Base-by-base conservation (phyloP, 2,888 invertebrate genomes). In the Drosophila algonquin region DNA sequence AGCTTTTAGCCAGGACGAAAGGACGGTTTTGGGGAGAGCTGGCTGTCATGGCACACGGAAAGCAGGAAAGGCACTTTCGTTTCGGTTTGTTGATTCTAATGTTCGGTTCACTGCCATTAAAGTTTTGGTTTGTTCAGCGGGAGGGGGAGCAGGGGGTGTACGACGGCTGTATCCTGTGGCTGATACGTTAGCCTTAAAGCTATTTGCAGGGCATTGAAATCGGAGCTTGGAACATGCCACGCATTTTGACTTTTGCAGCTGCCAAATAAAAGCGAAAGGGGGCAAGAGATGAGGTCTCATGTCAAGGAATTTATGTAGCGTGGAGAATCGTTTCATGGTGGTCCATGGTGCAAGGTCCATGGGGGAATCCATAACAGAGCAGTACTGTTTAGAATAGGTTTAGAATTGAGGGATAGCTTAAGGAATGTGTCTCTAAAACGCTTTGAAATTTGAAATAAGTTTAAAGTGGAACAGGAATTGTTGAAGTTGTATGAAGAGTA, bases 211-310 rank as follows among this genome's bases (percentile, higher is more conserved):
- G 59, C 73, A 84, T 67, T 77, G 81, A 79, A 83, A 87, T 81
- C 81, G 68, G 76, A 81, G 82, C 81, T 59, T 65, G 51, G 32
- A 53, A 77, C 70, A 77, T 54, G 77, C 79, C 79, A 79, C 74
- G 79, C 77, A 81, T 67, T 73, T 84, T 84, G 84, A 84, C 84
- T 84, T 79, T 77, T 81, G 67, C 75, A 81, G 79, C 84, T 82
- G 83, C 75, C 62, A 24, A 35, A 35, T 3, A 44, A 48, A 55
- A 18, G 21, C 16, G 24, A 48, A 55, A 18, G 30, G 21, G 24
- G 32, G n/a, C 21, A 65, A 44, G 65, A 67, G 44, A 12, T 56
- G 54, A 4, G 40, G 40, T 32, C 56, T n/a, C 24, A 27, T 65
- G 67, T 67, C 67, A 50, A 24, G 57, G 57, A 57, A 67, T 67